Base-by-base conservation (phyloP, 2,113 vertebrate species). In the Dascyllus trimaculatus region DNA sequence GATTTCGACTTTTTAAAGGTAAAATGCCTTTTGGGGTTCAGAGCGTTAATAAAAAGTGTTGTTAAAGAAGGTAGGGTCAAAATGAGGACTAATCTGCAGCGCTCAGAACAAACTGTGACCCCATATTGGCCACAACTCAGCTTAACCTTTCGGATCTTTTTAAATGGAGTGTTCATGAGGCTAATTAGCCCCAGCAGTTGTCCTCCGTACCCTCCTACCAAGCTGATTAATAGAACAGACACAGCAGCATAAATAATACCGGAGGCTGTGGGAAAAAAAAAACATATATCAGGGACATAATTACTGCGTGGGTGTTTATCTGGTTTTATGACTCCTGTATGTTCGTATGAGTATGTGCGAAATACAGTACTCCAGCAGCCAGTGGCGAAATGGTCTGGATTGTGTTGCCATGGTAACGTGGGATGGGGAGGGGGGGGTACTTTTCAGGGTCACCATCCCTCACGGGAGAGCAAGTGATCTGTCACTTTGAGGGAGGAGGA, bases 351-450 rank as follows among this genome's bases (percentile, higher is more conserved):
- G 25, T 29, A 15, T 35, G 63, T 70, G 29, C 56, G 38, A 66
- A 53, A 56, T 11, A 49, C 21, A 78, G 45, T 25, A 43, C 68
- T 52, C 29, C 71, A 45, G 17, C 32, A 82, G 65, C 22, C 58
- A 48, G 14, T 24, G 40, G 40, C 1, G 21, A 69, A 29, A 69
- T 29, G 48, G 62, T 61, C 67, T 32, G 62, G 80, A 53, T 21
- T 38, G 38, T 69, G 85, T 92, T 89, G 72, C 85, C 81, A 91
- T 88, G 29, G 91, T 67, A 89, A 93, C 90, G 78, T 22, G 43
- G 63, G 45, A 17, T 1, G 17, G 43, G 43, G 35, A 15, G 43
- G 19, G 49, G 7, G 32, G 72, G 65, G 68, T 57, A 73, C 64
- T 68, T 78, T 65, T 87, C 78, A 78, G 82, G 88, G 85, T 91